Evolutionary conservation across 2,888 invertebrate genomes (phyloP), one percentile per base, ranked within the genome.

Genomic region (Erannis defoliaria): DNA sequence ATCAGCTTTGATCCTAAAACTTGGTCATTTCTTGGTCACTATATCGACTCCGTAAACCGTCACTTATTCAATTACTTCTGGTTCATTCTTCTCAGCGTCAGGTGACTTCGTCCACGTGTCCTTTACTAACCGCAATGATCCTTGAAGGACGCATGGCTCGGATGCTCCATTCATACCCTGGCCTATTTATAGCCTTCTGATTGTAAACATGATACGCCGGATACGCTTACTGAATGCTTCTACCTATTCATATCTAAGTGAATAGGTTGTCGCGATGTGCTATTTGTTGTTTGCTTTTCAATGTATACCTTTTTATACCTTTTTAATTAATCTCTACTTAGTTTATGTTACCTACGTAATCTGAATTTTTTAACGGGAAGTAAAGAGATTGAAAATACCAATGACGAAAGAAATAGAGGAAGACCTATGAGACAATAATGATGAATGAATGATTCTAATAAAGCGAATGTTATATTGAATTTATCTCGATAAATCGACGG

Each of bases 101-200:
- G 42, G 40, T 50, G 57, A 50, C 43, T 49, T 19, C 8, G 45
- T 35, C 23, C 61, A 35, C 60, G 48, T 55, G 40, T 42, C 26
- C 49, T 43, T 16, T 12, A 26, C 18, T 19, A 18, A 51, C 61
- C 62, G 48, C 62, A 62, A 45, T 59, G n/a, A 49, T 49, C 61
- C 61, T 62, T 62, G 61, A 62, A 56, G 51, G 46, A 45, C 56
- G 50, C 40, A 45, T 53, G 29, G 19, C 31, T 62, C 53, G 37
- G 21, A 45, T 61, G 53, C 18, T 5, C 50, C 38, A 45, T 55
- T 50, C 51, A 55, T 38, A 10, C 40, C 37, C 37, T 21, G 40
- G 14, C 18, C 53, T 55, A 62, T 62, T 51, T 62, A 55, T 62
- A 61, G 29, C 12, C 16, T 29, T 38, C 50, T 14, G 51, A 53